Evolutionary conservation across 1,140 invertebrate species (phyloP).

Genomic region (Formica exsecta): DNA sequence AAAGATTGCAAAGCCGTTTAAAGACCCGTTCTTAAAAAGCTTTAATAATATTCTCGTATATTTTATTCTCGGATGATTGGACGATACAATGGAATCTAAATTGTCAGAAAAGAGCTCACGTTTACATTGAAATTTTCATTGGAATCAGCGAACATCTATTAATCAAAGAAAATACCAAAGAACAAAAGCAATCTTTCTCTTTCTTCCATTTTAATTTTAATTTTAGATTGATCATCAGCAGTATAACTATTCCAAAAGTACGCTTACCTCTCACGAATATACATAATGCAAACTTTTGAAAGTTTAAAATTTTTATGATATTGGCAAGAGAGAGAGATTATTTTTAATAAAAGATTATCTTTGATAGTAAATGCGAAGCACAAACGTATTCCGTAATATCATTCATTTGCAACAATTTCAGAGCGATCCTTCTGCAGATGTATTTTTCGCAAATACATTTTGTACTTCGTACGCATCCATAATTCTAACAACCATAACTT

Average conservation of each 20-base stretch:
- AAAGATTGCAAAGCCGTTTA: neutral
- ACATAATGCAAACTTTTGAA: neutral
- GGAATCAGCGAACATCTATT: neutral
- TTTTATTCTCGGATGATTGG: too few relatives aligned
- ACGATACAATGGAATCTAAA: slow-evolving; percentile 14
- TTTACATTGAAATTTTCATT: slow-evolving; percentile 7
- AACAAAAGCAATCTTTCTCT: neutral
- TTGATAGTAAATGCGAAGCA: neutral
- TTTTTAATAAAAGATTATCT: neutral
- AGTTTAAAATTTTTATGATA: neutral
- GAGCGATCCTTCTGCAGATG: neutral
- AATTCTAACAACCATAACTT: slow-evolving; percentile 13
- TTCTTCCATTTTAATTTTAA: slow-evolving; percentile 14
- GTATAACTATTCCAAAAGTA: neutral
- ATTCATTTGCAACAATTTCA: neutral
- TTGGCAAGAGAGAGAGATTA: neutral
- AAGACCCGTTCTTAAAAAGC: neutral
- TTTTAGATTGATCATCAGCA: neutral
- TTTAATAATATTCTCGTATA: slow-evolving; percentile 2
- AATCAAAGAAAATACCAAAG: neutral
- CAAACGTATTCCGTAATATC: slow-evolving; percentile 2
- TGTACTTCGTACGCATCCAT: neutral
- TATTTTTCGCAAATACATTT: neutral
- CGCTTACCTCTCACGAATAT: neutral
- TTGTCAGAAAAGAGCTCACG: neutral